Base-by-base conservation (phyloP, 2,888 invertebrate species). In the Melanostoma scalare region DNA sequence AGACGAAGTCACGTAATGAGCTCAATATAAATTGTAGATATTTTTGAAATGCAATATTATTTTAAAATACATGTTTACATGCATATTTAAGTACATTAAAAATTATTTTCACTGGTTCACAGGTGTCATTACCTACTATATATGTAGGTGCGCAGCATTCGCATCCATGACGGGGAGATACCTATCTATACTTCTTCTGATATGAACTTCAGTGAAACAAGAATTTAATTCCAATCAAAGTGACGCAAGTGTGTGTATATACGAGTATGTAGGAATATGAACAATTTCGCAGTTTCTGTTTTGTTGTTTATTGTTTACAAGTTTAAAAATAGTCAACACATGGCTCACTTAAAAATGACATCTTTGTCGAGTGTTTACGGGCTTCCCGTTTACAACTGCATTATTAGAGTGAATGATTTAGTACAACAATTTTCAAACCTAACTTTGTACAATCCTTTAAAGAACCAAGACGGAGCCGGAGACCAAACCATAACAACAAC, bases 311-410 rank as follows among this genome's bases (percentile, higher is more conserved):
- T 50, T 76, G 58, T 65, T 72, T 72, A 73, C 73, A 73, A 53
- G 40, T 8, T 56, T 65, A 6, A 58, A 60, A 72, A 73, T 67
- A 73, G 78, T 78, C 72, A 78, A 73, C 73, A 78, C 67, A 73
- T 67, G 53, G 44, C 40, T 40, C 38, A 67, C 58, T 50, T 77
- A 56, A 42, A 52, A 30, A 53, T 60, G 72, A 67, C 53, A 52
- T 53, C 53, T 60, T 73, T 67, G 67, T 52, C 46, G 52, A 5
- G 40, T 65, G 58, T 67, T 78, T 78, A 65, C 8, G 36, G 56
- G 42, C 48, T 63, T 61, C 36, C 55, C 50, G 50, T 30, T 60
- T 42, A 48, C 50, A 60, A 44, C 46, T 30, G 30, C 61, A 40
- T 3, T 38, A 52, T 42, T 40, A 9, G 20, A 20, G 20, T 1